Percentiles rank a stretch among this genome's conserved stretches.
phyloP scores from a whole-genome alignment of 2,797 vertebrate species.

The Numenius phaeopus region DNA sequence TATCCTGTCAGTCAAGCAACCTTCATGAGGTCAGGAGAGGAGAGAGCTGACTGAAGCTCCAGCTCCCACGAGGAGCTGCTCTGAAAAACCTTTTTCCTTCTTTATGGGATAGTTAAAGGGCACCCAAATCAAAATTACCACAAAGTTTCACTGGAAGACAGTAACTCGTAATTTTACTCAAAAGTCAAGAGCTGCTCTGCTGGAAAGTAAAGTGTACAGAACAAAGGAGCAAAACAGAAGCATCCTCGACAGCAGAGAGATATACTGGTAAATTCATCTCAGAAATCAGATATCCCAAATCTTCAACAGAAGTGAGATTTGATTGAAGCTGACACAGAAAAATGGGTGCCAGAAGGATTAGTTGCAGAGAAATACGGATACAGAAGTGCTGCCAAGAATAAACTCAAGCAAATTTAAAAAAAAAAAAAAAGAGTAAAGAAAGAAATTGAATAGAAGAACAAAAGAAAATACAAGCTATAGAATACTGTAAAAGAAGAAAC shows the following conservation, averaged over 20 bases:
- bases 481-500: not conserved
- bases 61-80: not conserved
- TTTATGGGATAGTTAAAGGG: not conserved
- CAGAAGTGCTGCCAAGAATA: not conserved
- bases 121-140: not conserved
- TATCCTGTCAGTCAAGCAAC: constrained; percentile 25
- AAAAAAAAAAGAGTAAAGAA: not conserved
- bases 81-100: not conserved
- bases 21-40: constrained; percentile 12
- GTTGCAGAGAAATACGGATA: not conserved
- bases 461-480: not conserved
- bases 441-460: not conserved
- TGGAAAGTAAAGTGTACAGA: not conserved
- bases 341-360: not conserved
- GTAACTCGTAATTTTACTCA: not conserved
- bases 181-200: not conserved
- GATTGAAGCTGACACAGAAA: not conserved
- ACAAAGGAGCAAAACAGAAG: not conserved
- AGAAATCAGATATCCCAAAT: not conserved
- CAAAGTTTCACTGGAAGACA: not conserved
- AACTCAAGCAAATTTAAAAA: not conserved
- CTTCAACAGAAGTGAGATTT: not conserved
- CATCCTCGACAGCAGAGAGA: not conserved
- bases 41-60: not conserved
- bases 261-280: not conserved